Evolutionary conservation across 2,888 invertebrate species (phyloP), one percentile per base, ranked within the genome.

Genomic region (Pachymerium ferrugineum): DNA sequence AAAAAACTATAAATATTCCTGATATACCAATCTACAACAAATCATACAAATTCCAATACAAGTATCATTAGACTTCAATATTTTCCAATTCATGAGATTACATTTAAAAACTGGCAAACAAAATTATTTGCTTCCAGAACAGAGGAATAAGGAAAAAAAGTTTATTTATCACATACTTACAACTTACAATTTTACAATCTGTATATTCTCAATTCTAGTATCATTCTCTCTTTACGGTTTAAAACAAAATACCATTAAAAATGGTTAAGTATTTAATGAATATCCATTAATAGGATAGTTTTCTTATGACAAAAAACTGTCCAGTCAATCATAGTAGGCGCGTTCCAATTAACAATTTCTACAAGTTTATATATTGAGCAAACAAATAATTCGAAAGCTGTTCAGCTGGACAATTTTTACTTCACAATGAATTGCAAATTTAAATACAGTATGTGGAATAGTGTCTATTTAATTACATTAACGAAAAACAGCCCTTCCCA

Each of bases 321-420:
- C 38, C 38, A 38, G 14, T 38, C 16, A 38, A 2, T 25, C 1
- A 10, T 54, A 22, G 12, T n/a, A n/a, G n/a, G n/a, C n/a, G n/a
- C n/a, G n/a, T 25, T 54, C 10, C 25, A 54, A 54, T 25, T 47
- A 47, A 54, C 22, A 54, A 25, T 54, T 54, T n/a, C n/a, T n/a
- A n/a, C n/a, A 54, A 54, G 54, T 38, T 12, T 38, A 38, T 38
- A 54, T 28, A 54, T 54, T 54, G 54, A 54, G 54, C 54, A 54
- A 54, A 54, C 28, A 54, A 54, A 14, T n/a, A n/a, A n/a, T 54
- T 54, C 8, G 28, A 25, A 54, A 54, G 54, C 38, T 38, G n/a
- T n/a, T 38, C 16, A 38, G 12, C 22, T 25, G 54, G 54, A 54
- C 22, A 25, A 25, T 54, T 22, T 54, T 54, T 54, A 54, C 28